phyloP scores from a whole-genome alignment of 30 jellyfish, hydroid and myxozoan species.

The Turritopsis rubra region DNA sequence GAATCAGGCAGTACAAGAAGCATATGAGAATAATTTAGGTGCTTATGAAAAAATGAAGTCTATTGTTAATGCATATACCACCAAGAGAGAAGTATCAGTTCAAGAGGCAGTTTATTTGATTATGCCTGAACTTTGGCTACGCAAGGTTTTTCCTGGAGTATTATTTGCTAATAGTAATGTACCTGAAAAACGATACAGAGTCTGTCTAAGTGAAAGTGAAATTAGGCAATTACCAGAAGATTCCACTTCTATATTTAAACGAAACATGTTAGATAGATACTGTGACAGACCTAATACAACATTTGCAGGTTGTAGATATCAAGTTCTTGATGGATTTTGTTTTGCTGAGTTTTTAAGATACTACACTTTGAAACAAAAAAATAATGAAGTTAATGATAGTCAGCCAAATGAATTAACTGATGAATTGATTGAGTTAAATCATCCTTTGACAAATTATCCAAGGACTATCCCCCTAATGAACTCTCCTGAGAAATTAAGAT shows the following conservation, averaged over 20 bases:
- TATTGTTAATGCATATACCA: neutral
- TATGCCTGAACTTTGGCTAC: constrained; percentile 34
- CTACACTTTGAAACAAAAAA: neutral
- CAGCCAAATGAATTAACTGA: neutral
- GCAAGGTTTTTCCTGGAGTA: constrained; percentile 13
- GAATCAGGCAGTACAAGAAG: constrained; percentile 30
- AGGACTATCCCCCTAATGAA: neutral
- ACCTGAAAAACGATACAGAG: constrained; percentile 6
- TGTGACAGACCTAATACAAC: constrained; percentile 16
- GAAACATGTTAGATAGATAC: constrained; percentile 33
- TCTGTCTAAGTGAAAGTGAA: neutral
- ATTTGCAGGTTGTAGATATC: neutral
- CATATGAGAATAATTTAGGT: neutral
- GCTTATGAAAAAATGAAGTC: constrained; percentile 2
- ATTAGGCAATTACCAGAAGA: constrained; percentile 22
- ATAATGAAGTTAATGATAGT: neutral
- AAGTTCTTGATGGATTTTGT: neutral
- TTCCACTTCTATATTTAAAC: neutral
- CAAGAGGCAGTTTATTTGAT: constrained; percentile 19
- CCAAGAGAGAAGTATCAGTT: constrained; percentile 9
- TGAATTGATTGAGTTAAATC: neutral
- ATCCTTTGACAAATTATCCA: neutral
- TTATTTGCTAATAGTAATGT: constrained; percentile 6
- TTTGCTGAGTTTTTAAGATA: neutral
- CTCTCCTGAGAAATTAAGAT: neutral